phyloP scores from a whole-genome alignment of 2,888 invertebrate genomes.

The Rutpela maculata region DNA sequence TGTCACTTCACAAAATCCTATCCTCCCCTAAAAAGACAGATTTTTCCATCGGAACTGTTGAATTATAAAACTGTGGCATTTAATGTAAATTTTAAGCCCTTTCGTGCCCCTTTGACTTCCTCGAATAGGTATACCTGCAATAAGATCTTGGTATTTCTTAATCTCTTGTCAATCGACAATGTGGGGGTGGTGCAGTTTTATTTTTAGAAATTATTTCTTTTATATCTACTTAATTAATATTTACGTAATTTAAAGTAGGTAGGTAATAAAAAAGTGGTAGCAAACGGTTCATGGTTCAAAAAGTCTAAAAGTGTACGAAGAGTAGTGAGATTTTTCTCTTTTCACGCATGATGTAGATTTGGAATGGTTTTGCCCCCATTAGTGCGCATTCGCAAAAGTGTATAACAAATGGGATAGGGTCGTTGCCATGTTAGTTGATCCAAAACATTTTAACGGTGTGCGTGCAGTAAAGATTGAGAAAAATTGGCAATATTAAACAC shows the following conservation, averaged over 20 bases:
- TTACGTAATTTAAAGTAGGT: no score
- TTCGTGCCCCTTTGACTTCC: no score
- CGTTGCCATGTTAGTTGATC: conserved; percentile 62
- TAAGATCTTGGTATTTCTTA: no score
- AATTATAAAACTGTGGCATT: no score
- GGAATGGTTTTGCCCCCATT: conserved; percentile 44
- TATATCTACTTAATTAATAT: no score
- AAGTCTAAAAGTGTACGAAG: conserved; percentile 3
- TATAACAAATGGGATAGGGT: conserved; percentile 60
- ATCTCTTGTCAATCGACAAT: no score
- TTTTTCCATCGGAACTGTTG: no score
- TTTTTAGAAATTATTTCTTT: background rate
- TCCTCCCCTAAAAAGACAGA: no score
- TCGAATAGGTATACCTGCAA: no score
- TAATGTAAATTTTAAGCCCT: no score
- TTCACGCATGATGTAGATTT: conserved; percentile 35
- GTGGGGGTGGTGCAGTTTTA: background rate
- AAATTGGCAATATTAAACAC: conserved; percentile 43
- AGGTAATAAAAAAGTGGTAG: no score
- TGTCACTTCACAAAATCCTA: no score
- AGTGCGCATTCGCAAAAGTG: conserved; percentile 54
- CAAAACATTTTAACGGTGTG: conserved; percentile 45
- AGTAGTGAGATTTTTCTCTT: conserved; percentile 12
- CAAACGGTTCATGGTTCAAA: background rate
- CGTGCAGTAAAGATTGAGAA: conserved; percentile 40